phyloP scores from a whole-genome alignment of 2,113 vertebrate species.

The Paradoxurus hermaphroditus region DNA sequence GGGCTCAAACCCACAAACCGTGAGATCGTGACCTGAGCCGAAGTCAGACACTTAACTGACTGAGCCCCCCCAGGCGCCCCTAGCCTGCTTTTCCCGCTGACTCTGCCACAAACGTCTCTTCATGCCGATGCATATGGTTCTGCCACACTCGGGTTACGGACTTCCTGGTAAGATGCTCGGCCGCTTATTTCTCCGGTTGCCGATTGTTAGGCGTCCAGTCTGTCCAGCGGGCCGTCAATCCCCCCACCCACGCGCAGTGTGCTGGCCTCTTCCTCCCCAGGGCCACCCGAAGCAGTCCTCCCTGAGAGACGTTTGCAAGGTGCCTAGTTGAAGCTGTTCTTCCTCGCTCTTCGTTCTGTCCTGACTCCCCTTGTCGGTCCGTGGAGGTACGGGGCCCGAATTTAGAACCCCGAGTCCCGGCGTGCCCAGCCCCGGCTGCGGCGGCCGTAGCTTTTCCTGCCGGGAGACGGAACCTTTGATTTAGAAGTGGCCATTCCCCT shows the following conservation, averaged over 20 bases:
- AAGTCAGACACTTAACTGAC: no score
- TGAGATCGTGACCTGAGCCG: no score
- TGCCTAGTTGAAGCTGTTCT: neutral
- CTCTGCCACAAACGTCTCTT: neutral
- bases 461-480: neutral
- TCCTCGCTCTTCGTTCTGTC: neutral
- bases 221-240: accelerated
- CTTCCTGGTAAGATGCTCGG: accelerated
- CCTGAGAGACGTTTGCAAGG: neutral
- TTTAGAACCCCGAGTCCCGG: neutral
- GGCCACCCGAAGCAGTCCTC: neutral
- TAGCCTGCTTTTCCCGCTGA: neutral
- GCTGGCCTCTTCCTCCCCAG: neutral
- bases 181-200: neutral
- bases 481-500: neutral
- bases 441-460: accelerated
- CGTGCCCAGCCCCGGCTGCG: neutral
- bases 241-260: accelerated
- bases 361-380: neutral
- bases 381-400: neutral
- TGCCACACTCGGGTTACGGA: neutral
- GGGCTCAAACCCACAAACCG: no score
- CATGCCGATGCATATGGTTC: no score
- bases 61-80: no score
- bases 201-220: neutral